Evolutionary conservation across 2,888 invertebrate species (phyloP).

Genomic region (Ariolimax columbianus): DNA sequence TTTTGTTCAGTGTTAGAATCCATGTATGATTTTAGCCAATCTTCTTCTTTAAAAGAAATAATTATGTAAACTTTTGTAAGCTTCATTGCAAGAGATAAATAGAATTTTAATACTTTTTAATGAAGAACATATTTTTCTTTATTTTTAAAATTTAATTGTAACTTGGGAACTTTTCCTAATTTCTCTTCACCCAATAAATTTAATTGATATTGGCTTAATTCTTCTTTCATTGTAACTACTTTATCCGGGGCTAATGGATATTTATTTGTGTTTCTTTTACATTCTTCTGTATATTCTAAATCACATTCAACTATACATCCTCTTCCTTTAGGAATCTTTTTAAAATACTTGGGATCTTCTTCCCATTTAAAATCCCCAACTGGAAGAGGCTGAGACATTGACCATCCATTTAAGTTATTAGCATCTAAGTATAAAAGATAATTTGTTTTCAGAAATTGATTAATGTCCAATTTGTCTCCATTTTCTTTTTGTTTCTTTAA

Average conservation of each 20-base stretch:
- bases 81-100: no score
- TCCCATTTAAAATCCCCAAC: conserved; percentile 44
- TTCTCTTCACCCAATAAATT: conserved; percentile 36
- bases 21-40: no score
- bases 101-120: conserved; percentile 71
- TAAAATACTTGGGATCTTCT: conserved; percentile 33
- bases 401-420: conserved; percentile 50
- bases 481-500: neutral
- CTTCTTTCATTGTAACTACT: conserved; percentile 44
- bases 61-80: no score
- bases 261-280: conserved; percentile 44
- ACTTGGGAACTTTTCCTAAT: conserved; percentile 14
- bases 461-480: neutral
- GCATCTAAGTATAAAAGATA: conserved; percentile 31
- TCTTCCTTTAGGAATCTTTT: conserved; percentile 33
- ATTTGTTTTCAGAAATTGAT: neutral
- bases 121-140: conserved; percentile 62
- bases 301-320: conserved; percentile 44
- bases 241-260: conserved; percentile 48
- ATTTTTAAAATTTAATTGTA: conserved; percentile 10
- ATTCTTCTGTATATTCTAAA: conserved; percentile 48
- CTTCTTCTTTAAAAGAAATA: no score
- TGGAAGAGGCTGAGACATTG: conserved; percentile 44
- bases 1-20: no score
- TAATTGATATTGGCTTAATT: conserved; percentile 48